These are phyloP conservation scores for Parauchenoglanis punctatus DNA, from an alignment of 2,797 vertebrate genomes.

Conservation along the genomic window DNA sequence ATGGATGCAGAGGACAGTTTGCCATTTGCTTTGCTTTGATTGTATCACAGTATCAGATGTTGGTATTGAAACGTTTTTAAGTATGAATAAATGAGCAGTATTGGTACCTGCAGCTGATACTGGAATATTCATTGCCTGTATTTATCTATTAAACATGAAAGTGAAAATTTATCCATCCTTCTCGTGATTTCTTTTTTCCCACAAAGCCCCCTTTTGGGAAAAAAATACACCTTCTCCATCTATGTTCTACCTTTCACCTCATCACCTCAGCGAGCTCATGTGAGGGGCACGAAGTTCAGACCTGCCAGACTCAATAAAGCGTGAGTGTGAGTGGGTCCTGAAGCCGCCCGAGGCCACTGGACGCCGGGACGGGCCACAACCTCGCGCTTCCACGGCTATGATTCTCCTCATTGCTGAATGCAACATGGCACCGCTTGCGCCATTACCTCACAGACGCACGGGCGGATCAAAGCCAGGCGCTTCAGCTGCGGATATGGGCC, in stretches of 20 bases:
- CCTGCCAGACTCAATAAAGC: slow-evolving; percentile 57
- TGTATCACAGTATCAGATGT: not conserved
- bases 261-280: slow-evolving; percentile 44
- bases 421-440: slow-evolving; percentile 45
- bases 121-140: not conserved
- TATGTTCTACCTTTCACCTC: slow-evolving; percentile 50
- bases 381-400: slow-evolving; percentile 39
- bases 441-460: slow-evolving; percentile 49
- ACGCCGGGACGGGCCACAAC: slow-evolving; percentile 42
- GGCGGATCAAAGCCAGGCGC: slow-evolving; percentile 57
- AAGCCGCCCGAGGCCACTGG: slow-evolving; percentile 50
- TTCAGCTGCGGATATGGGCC: slow-evolving; percentile 40
- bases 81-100: not conserved
- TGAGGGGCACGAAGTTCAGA: slow-evolving; percentile 51
- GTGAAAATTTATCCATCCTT: slow-evolving; percentile 8
- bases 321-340: slow-evolving; percentile 40
- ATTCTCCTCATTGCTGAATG: slow-evolving; percentile 46
- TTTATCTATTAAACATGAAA: not conserved
- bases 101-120: too few relatives aligned
- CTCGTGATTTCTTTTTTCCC: slow-evolving; percentile 16
- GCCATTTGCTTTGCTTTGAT: not conserved
- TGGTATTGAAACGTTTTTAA: not conserved
- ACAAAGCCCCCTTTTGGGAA: slow-evolving; percentile 18
- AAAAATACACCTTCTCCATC: slow-evolving; percentile 26
- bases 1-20: not conserved